These are phyloP conservation scores for Crotalus viridis DNA, from an alignment of 2,113 vertebrate genomes.

Conservation along the genomic window DNA sequence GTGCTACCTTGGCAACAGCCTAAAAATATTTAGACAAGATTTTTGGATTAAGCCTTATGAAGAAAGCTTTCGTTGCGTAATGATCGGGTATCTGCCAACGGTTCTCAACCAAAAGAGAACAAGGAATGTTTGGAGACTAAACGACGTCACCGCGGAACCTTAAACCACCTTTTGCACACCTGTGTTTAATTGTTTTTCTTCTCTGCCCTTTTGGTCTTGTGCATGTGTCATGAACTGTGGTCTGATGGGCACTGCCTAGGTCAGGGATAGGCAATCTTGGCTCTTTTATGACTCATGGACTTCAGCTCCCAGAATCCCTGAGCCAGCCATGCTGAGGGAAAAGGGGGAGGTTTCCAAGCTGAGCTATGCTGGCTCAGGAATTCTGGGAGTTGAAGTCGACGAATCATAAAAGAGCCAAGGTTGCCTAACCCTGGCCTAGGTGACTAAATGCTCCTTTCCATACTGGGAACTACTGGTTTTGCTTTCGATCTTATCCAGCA, in stretches of 20 bases:
- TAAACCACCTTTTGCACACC: constrained; percentile 26
- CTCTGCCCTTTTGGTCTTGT: background rate
- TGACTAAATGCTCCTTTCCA: background rate
- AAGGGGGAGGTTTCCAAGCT: no score
- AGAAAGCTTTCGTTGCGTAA: constrained; percentile 74
- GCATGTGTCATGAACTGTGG: background rate
- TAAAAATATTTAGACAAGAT: constrained; percentile 83
- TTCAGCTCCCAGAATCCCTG: no score
- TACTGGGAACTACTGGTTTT: background rate
- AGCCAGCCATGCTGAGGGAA: no score
- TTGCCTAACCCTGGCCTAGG: no score
- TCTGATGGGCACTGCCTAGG: no score
- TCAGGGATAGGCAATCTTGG: no score
- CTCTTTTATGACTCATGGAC: no score
- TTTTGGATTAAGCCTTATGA: constrained; percentile 75
- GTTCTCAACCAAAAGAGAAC: constrained; percentile 70
- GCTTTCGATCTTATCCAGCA: background rate
- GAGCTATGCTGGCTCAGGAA: no score
- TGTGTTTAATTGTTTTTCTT: constrained; percentile 8
- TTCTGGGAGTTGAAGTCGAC: no score
- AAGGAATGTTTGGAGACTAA: constrained; percentile 52
- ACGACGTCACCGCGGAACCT: constrained; percentile 43
- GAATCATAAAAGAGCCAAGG: no score
- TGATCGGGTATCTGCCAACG: constrained; percentile 71
- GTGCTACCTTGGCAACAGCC: constrained; percentile 84